Evolutionary conservation across 2,888 invertebrate species (phyloP).

Genomic region (Pharmacophagus antenor): DNA sequence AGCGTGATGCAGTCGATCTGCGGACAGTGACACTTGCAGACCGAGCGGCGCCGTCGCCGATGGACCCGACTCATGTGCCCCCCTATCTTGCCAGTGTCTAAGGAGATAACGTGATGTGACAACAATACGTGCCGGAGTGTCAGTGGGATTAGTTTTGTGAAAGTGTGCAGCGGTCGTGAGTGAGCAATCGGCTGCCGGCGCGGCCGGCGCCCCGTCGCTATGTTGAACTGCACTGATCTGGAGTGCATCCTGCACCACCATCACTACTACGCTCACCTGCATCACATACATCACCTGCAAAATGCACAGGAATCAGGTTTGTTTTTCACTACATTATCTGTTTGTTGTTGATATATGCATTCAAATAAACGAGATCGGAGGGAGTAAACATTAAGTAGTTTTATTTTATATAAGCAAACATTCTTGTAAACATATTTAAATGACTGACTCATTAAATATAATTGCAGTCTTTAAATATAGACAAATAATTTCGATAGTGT

Average conservation of each 20-base stretch:
- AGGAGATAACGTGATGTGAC: slow-evolving; percentile 79
- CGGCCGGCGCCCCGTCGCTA: slow-evolving; percentile 71
- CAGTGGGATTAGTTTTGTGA: slow-evolving; percentile 79
- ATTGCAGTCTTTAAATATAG: slow-evolving; percentile 41
- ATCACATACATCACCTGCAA: slow-evolving; percentile 85
- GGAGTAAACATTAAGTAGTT: not conserved
- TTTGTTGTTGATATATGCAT: not conserved
- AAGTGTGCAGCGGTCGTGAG: slow-evolving; percentile 75
- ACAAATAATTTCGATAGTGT: slow-evolving; percentile 17
- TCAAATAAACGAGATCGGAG: not conserved
- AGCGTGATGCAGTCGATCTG: slow-evolving; percentile 45
- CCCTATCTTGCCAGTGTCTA: slow-evolving; percentile 53
- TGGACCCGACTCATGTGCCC: slow-evolving; percentile 46
- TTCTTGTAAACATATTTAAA: not conserved
- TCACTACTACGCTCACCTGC: slow-evolving; percentile 87
- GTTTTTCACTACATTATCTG: not conserved
- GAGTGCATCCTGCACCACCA: slow-evolving; percentile 89
- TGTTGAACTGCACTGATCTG: slow-evolving; percentile 89
- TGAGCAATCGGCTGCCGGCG: slow-evolving; percentile 56
- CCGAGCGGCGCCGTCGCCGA: slow-evolving; percentile 61
- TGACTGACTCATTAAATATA: slow-evolving; percentile 37
- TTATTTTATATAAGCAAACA: not conserved
- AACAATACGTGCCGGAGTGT: slow-evolving; percentile 68
- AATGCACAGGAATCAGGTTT: slow-evolving; percentile 83
- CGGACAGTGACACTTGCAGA: slow-evolving; percentile 53